Evolutionary conservation across 2,797 vertebrate genomes (phyloP).

Genomic region (Rhinichthys osculus): DNA sequence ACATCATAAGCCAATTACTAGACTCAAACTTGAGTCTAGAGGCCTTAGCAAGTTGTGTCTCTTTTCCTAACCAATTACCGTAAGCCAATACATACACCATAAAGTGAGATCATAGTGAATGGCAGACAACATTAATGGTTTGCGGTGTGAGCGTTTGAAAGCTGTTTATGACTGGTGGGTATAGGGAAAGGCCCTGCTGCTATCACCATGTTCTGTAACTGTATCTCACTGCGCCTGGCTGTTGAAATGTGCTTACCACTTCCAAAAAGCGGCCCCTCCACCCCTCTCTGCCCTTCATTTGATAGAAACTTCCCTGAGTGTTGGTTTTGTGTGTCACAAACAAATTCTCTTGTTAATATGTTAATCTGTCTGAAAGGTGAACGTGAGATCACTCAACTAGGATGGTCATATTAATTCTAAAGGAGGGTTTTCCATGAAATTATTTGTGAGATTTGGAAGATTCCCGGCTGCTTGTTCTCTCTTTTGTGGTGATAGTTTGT

Average conservation of each 20-base stretch:
- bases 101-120: constrained; percentile 47
- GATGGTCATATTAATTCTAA: neutral
- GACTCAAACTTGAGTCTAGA: neutral
- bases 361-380: constrained; percentile 16
- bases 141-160: constrained; percentile 62
- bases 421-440: neutral
- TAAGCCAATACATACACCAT: constrained; percentile 32
- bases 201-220: constrained; percentile 71
- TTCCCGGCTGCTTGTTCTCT: constrained; percentile 21
- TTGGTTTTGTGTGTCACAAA: constrained; percentile 33
- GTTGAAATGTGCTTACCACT: constrained; percentile 80
- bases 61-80: constrained; percentile 14
- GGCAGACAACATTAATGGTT: constrained; percentile 60
- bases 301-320: constrained; percentile 9
- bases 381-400: neutral
- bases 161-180: constrained; percentile 67
- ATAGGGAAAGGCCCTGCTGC: constrained; percentile 54
- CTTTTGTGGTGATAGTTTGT: constrained; percentile 44
- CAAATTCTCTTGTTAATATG: constrained; percentile 12
- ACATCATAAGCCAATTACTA: constrained; percentile 31
- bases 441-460: constrained; percentile 9
- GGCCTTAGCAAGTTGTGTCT: neutral
- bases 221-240: constrained; percentile 63
- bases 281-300: constrained; percentile 66
- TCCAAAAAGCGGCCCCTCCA: constrained; percentile 65